These are phyloP conservation scores for Bombyx huttoni DNA, from an alignment of 2,888 invertebrate species.

Conservation along the genomic window DNA sequence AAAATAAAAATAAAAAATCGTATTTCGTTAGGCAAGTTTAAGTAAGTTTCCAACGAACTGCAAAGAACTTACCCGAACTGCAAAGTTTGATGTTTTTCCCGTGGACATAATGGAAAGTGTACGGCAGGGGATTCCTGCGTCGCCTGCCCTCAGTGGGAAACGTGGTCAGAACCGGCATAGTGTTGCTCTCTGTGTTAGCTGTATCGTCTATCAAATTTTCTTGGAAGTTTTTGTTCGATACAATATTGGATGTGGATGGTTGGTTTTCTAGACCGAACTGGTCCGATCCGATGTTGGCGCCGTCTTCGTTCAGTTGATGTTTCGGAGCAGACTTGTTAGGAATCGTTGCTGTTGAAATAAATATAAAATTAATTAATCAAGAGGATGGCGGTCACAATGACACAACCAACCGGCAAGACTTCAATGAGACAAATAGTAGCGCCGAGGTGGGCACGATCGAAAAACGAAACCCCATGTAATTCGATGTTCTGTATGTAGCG, in stretches of 20 bases:
- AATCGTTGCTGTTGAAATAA: neutral
- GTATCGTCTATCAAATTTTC: constrained; percentile 1
- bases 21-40: neutral
- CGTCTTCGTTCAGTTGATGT: neutral
- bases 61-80: constrained; percentile 47
- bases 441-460: too few species aligned
- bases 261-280: neutral
- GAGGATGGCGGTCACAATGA: too few species aligned
- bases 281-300: neutral
- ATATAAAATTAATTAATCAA: too few species aligned
- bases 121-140: constrained; percentile 56
- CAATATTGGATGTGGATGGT: neutral
- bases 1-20: neutral
- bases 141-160: constrained; percentile 15
- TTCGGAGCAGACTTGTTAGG: neutral
- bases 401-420: too few species aligned
- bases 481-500: too few species aligned
- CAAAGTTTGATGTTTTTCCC: constrained; percentile 84
- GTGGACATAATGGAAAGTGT: constrained; percentile 85
- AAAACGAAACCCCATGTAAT: too few species aligned
- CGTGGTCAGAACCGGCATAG: constrained; percentile 1
- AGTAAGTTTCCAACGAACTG: neutral
- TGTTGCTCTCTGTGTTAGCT: constrained; percentile 1
- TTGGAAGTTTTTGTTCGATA: neutral
- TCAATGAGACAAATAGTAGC: too few species aligned